A percentile compares a stretch with the other conserved stretches of the same genome.
These are phyloP conservation scores for Adelges cooleyi DNA, from an alignment of 1,140 invertebrate genomes.

Conservation along the genomic window DNA sequence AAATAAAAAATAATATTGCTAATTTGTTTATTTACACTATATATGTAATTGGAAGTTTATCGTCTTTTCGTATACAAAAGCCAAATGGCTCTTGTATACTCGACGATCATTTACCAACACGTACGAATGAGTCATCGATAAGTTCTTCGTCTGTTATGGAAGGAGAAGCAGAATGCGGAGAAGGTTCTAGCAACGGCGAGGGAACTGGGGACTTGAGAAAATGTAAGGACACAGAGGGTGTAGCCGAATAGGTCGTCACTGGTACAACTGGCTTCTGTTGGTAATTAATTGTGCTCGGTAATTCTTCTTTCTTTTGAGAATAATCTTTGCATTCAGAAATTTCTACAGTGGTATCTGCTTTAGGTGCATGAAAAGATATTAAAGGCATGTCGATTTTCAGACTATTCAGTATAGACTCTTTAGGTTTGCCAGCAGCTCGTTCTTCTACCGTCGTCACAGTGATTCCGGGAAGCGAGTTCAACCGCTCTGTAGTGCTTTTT, in stretches of 20 bases:
- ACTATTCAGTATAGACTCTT: conserved; percentile 32
- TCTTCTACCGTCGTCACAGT: conserved; percentile 20
- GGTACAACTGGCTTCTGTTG: conserved; percentile 1
- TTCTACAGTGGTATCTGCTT: conserved; percentile 26
- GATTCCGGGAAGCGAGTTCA: conserved; percentile 19
- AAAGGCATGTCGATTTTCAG: conserved; percentile 34
- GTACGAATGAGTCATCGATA: conserved; percentile 66
- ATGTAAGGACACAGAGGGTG: conserved; percentile 58
- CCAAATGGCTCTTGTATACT: conserved; percentile 14
- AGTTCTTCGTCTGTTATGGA: conserved; percentile 77
- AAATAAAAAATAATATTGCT: not conserved
- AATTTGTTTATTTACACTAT: not conserved
- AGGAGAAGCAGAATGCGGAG: conserved; percentile 63
- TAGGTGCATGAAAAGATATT: conserved; percentile 14
- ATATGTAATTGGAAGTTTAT: not conserved
- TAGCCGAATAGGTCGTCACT: not conserved
- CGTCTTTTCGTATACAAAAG: not conserved
- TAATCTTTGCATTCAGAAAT: conserved; percentile 36
- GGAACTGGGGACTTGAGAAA: conserved; percentile 67
- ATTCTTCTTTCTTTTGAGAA: conserved; percentile 40
- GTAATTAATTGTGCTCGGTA: not conserved
- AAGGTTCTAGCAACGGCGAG: conserved; percentile 43
- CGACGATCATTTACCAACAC: conserved; percentile 33
- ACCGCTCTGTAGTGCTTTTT: conserved; percentile 13
- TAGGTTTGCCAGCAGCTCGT: not conserved